A percentile compares a stretch with the other conserved stretches of the same genome.
Evolutionary conservation across 2,888 invertebrate species (phyloP).

Genomic region (Agonopterix subpropinquella): DNA sequence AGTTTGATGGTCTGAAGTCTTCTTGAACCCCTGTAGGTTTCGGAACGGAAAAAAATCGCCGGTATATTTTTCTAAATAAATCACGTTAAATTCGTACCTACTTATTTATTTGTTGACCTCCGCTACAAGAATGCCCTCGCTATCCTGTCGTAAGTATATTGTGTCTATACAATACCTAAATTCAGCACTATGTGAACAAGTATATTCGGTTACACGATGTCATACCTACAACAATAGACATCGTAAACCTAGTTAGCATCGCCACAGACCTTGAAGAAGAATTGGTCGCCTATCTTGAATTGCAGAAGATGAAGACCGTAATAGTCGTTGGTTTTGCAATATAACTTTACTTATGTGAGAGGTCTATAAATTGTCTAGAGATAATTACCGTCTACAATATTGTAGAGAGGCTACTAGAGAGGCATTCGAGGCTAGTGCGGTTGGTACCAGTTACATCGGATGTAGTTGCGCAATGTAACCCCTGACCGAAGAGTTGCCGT

Average conservation of each 20-base stretch:
- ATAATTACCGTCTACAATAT: slow-evolving; percentile 20
- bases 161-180: too few relatives aligned
- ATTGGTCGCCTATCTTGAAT: slow-evolving; percentile 18
- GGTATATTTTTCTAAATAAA: too few relatives aligned
- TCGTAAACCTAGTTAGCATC: slow-evolving; percentile 26
- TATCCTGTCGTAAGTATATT: too few relatives aligned
- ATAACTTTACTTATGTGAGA: slow-evolving; percentile 3
- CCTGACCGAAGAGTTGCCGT: too few relatives aligned
- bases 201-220: not conserved
- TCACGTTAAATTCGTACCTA: too few relatives aligned
- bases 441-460: too few relatives aligned
- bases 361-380: slow-evolving; percentile 12
- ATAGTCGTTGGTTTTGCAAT: slow-evolving; percentile 18
- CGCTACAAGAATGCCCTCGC: too few relatives aligned
- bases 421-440: not conserved
- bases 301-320: slow-evolving; percentile 15
- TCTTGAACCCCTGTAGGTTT: too few relatives aligned
- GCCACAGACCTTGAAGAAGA: slow-evolving; percentile 20
- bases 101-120: too few relatives aligned
- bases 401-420: slow-evolving; percentile 1
- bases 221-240: slow-evolving; percentile 18
- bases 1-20: too few relatives aligned
- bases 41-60: too few relatives aligned
- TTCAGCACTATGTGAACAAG: not conserved
- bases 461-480: too few relatives aligned